Base-by-base conservation (phyloP, 2,888 invertebrate species). In the Drosophila ochracea region DNA sequence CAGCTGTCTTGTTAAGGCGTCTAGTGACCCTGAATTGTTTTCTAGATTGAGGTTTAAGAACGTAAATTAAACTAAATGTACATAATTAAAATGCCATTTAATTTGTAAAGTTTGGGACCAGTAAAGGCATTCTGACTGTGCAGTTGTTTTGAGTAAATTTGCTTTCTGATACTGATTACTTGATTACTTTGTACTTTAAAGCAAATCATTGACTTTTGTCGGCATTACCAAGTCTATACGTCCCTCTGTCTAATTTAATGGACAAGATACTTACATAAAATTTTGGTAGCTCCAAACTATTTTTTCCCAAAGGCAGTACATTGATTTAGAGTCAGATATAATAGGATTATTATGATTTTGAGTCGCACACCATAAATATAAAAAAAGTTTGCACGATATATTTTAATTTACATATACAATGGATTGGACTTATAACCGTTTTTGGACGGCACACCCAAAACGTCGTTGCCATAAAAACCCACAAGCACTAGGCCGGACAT, bases 381-480 rank as follows among this genome's bases (percentile, higher is more conserved):
- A 16, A 43, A 21, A 41, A 31, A 57, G 41, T 31, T 39, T 47
- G 55, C 37, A 35, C 52, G 33, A 55, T 41, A 61, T 25, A 9
- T 13, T 31, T 53, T 63, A 55, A 64, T 68, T 76, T 73, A 68
- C 68, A 63, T 77, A 70, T 66, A 47, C 37, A 63, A 52, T 47
- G 55, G 43, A 52, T 79, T 54, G 37, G 33, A 57, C 49, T 65
- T 55, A 50, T 41, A 60, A 60, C 60, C 43, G 60, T 69, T 58
- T 54, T 31, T 21, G 28, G 43, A 43, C 33, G 83, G 74, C 90
- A 85, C 86, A 90, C 86, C 85, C 77, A 84, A 87, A 86, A 73
- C 58, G 50, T 68, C 39, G 63, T 59, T 41, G 54, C 62, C 35
- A 47, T 54, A 37, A 54, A 66, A 67, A 62, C 59, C 52, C 43